phyloP scores from a whole-genome alignment of 2,797 vertebrate species.

The Malurus splendens region DNA sequence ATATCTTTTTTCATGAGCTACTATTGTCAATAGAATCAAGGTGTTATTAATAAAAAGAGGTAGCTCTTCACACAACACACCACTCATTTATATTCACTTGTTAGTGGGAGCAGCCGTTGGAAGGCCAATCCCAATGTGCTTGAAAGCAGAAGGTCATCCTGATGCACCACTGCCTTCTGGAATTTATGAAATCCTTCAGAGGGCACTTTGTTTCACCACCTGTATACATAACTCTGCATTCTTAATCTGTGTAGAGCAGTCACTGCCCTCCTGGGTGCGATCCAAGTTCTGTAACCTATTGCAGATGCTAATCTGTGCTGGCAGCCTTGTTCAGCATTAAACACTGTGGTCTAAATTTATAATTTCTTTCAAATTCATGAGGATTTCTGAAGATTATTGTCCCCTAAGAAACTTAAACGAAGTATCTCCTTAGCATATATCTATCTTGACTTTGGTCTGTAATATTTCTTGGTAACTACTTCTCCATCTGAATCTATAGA shows the following conservation, averaged over 20 bases:
- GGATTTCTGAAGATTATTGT: neutral
- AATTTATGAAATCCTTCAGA: neutral
- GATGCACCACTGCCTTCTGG: neutral
- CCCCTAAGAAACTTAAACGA: neutral
- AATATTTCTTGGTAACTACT: neutral
- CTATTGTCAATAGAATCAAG: neutral
- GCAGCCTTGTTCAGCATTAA: neutral
- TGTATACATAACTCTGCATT: neutral
- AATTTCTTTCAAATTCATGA: neutral
- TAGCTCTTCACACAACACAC: neutral
- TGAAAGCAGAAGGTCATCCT: neutral
- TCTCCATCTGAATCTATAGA: neutral
- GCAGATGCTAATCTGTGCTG: neutral
- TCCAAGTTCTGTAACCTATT: slow-evolving; percentile 1
- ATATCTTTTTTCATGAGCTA: neutral
- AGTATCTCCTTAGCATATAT: neutral
- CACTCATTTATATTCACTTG: neutral
- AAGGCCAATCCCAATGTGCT: neutral
- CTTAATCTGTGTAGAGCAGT: neutral
- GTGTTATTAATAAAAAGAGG: neutral
- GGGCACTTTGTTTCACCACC: neutral
- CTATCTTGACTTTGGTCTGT: neutral
- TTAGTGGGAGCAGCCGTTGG: neutral
- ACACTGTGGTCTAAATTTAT: neutral
- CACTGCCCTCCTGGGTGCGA: neutral